Evolutionary conservation across 1,140 invertebrate species (phyloP).

Genomic region (Pseudomyrmex concolor): DNA sequence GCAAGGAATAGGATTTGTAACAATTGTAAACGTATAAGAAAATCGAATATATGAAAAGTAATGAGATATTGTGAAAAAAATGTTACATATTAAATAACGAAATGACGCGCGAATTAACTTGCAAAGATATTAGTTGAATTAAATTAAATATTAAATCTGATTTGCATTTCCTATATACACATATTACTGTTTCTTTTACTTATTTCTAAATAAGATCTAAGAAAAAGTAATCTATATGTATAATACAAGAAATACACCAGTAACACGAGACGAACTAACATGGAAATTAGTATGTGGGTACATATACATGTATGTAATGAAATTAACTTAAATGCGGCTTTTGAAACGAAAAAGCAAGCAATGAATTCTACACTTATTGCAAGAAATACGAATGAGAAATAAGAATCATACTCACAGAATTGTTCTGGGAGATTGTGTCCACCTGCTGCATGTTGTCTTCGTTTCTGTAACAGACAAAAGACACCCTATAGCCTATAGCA

Average conservation of each 20-base stretch:
- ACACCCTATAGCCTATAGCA: background rate
- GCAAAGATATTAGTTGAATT: background rate
- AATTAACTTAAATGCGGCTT: constrained; percentile 62
- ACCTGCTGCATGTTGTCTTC: constrained; percentile 87
- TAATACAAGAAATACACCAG: no score
- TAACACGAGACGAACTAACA: no score
- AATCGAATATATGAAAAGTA: background rate
- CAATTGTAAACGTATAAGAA: background rate
- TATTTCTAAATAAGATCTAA: constrained; percentile 28
- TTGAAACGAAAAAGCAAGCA: constrained; percentile 70
- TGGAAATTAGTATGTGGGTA: background rate
- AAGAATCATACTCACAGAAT: constrained; percentile 83
- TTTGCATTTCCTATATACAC: constrained; percentile 45
- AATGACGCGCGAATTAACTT: constrained; percentile 4
- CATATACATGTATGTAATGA: constrained; percentile 37
- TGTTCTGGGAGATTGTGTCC: constrained; percentile 86
- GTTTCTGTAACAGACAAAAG: constrained; percentile 81
- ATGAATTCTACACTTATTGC: constrained; percentile 53
- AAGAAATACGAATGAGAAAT: background rate
- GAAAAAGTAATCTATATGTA: background rate
- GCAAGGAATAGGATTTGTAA: constrained; percentile 45
- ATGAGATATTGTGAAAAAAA: constrained; percentile 9
- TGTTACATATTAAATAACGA: constrained; percentile 37
- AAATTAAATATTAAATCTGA: constrained; percentile 15
- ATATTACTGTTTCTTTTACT: constrained; percentile 12